phyloP scores from a whole-genome alignment of 2,113 vertebrate species.

The Pseudorhombus dupliciocellatus region DNA sequence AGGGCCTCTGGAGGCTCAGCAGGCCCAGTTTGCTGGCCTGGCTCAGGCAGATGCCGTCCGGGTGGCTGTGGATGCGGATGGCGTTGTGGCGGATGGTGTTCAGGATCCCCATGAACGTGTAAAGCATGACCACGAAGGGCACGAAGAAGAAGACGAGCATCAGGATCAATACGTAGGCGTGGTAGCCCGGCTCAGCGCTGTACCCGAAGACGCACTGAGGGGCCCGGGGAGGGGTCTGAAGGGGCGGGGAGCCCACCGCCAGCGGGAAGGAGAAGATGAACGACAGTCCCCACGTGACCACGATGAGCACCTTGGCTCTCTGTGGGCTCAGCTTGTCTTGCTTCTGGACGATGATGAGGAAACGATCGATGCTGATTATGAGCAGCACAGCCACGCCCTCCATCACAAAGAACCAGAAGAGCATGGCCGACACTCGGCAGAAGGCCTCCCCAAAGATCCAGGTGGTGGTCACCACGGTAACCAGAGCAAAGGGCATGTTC shows the following conservation, averaged over 20 bases:
- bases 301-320: slow-evolving; percentile 91
- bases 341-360: slow-evolving; percentile 97
- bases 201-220: slow-evolving; percentile 97
- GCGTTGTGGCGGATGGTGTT: slow-evolving; percentile 96
- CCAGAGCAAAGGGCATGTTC: slow-evolving; percentile 95
- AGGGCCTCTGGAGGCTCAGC: slow-evolving; percentile 94
- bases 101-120: slow-evolving; percentile 95
- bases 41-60: slow-evolving; percentile 93
- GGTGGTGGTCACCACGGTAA: slow-evolving; percentile 88
- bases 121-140: slow-evolving; percentile 94
- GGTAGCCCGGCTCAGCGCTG: slow-evolving; percentile 86
- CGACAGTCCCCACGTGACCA: slow-evolving; percentile 89
- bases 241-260: slow-evolving; percentile 87
- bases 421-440: slow-evolving; percentile 94
- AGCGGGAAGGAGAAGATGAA: slow-evolving; percentile 91
- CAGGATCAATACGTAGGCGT: slow-evolving; percentile 89
- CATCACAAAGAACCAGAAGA: slow-evolving; percentile 96
- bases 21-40: slow-evolving; percentile 97
- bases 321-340: slow-evolving; percentile 95
- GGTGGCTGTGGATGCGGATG: slow-evolving; percentile 93
- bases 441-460: slow-evolving; percentile 95
- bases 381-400: slow-evolving; percentile 94
- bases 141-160: slow-evolving; percentile 92
- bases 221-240: slow-evolving; percentile 89
- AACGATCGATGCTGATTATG: slow-evolving; percentile 97